Conservation (phyloP, 2,888 invertebrate species). For the Chydorus sphaericus region DNA sequence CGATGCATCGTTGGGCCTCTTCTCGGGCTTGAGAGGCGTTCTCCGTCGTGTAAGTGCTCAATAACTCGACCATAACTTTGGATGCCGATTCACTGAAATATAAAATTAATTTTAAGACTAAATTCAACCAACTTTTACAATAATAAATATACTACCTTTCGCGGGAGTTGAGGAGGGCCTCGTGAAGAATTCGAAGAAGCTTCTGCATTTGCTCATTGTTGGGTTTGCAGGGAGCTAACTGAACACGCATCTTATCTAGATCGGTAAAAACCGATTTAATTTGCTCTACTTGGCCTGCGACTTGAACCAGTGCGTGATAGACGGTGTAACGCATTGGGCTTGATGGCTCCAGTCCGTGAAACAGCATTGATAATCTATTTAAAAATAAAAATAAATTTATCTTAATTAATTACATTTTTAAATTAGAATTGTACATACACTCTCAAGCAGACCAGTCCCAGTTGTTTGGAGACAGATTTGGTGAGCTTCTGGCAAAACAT, state of each 20-base stretch:
- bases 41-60: constrained; percentile 92
- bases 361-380: constrained; percentile 70
- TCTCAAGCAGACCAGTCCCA: constrained; percentile 65
- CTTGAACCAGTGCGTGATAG: constrained; percentile 77
- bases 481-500: constrained; percentile 84
- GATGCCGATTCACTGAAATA: constrained; percentile 65
- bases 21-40: constrained; percentile 93
- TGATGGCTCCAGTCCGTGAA: constrained; percentile 73
- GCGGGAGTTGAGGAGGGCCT: constrained; percentile 70
- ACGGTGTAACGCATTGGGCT: constrained; percentile 80
- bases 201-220: constrained; percentile 84
- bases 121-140: background rate
- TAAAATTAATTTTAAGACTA: constrained; percentile 20
- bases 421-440: constrained; percentile 38
- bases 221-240: constrained; percentile 49
- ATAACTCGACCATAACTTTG: constrained; percentile 89
- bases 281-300: constrained; percentile 75
- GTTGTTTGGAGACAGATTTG: constrained; percentile 66
- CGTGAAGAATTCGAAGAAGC: constrained; percentile 71
- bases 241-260: constrained; percentile 60
- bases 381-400: background rate
- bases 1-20: constrained; percentile 92
- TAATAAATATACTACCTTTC: constrained; percentile 44
- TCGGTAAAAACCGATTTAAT: constrained; percentile 71
- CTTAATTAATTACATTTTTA: background rate